Percentiles rank a stretch among this genome's conserved stretches.
phyloP scores from a whole-genome alignment of 92 coral and sea anemone genomes.

The Chrysogorgia sp. region DNA sequence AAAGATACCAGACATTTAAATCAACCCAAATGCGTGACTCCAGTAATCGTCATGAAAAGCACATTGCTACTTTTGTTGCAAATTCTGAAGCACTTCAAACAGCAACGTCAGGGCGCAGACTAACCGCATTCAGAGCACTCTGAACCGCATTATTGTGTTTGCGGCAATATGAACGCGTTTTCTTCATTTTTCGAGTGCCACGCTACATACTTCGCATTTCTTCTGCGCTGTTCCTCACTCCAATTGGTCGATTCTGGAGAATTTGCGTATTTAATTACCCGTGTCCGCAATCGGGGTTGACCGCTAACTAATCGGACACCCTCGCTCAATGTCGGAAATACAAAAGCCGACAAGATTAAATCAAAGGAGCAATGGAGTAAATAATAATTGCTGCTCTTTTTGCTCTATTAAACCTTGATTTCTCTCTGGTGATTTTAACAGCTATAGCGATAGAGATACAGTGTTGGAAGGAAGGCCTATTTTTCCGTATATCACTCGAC shows the following conservation, averaged over 20 bases:
- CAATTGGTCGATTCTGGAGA: background rate
- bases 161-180: background rate
- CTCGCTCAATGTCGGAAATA: conserved; percentile 30
- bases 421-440: background rate
- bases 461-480: too few species aligned
- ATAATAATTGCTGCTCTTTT: background rate
- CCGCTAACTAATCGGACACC: background rate
- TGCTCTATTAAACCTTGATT: background rate
- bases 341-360: conserved; percentile 7
- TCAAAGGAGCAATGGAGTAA: conserved; percentile 46
- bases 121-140: background rate
- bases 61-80: background rate
- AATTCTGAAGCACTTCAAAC: background rate
- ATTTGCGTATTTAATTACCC: background rate
- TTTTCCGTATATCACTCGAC: too few species aligned
- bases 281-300: background rate
- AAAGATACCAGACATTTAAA: too few species aligned
- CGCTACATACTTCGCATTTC: background rate
- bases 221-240: background rate
- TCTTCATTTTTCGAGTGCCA: background rate
- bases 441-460: background rate
- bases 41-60: background rate
- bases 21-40: background rate
- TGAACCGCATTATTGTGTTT: background rate
- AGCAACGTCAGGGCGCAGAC: background rate